Evolutionary conservation across 1,140 invertebrate genomes (phyloP).

Genomic region (Pectinophora gossypiella): DNA sequence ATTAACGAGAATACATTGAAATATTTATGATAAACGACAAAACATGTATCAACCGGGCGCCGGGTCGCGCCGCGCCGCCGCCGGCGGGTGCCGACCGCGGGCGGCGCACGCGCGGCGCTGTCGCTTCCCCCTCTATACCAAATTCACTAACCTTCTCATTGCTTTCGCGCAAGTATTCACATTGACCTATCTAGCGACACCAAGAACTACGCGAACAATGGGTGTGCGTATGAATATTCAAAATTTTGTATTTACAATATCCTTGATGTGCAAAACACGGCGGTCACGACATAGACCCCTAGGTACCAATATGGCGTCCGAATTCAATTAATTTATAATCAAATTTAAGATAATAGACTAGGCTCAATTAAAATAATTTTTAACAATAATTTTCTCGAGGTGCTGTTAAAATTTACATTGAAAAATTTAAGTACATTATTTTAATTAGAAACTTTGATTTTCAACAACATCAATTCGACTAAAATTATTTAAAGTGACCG

Average conservation of each 20-base stretch:
- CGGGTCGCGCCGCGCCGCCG: neutral
- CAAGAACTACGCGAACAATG: conserved; percentile 34
- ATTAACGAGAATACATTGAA: conserved; percentile 51
- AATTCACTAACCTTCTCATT: conserved; percentile 73
- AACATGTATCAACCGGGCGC: conserved; percentile 31
- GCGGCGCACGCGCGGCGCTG: conserved; percentile 26
- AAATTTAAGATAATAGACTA: conserved; percentile 70
- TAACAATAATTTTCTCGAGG: conserved; percentile 63
- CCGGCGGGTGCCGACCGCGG: too few species aligned
- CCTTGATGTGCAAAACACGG: conserved; percentile 28
- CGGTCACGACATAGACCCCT: conserved; percentile 19
- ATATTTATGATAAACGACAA: conserved; percentile 36
- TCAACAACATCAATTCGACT: conserved; percentile 74
- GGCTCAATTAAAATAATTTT: conserved; percentile 69
- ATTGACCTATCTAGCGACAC: conserved; percentile 55
- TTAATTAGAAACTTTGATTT: conserved; percentile 72
- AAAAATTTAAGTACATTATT: conserved; percentile 71
- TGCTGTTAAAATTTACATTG: conserved; percentile 71
- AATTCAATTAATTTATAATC: conserved; percentile 45
- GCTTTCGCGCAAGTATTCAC: conserved; percentile 54
- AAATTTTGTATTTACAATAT: conserved; percentile 40
- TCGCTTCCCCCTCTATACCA: conserved; percentile 39
- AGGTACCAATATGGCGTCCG: conserved; percentile 31
- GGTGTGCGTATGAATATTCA: conserved; percentile 48
- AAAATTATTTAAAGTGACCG: conserved; percentile 55